These are phyloP conservation scores for Acipenser ruthenus DNA, from an alignment of 2,797 vertebrate species.

Conservation along the genomic window DNA sequence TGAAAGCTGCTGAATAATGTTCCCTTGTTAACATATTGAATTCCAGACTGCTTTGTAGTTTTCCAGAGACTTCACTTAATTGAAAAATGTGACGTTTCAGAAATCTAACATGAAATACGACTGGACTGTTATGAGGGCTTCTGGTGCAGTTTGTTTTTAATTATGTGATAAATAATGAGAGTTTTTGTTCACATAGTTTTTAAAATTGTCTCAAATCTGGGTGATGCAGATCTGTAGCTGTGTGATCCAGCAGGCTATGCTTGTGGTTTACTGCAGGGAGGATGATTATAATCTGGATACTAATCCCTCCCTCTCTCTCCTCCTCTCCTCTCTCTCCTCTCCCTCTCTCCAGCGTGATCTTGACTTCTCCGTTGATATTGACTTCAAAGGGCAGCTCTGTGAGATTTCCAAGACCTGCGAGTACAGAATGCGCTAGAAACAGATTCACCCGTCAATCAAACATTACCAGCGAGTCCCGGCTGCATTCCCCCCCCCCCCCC, in stretches of 20 bases:
- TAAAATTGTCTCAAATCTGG: not conserved
- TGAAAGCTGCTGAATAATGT: too few species aligned
- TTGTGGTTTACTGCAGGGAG: not conserved
- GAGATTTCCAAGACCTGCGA: slow-evolving; percentile 87
- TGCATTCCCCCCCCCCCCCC: not conserved
- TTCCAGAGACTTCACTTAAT: too few species aligned
- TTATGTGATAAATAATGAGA: too few species aligned
- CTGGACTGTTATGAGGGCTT: too few species aligned
- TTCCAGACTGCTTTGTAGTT: too few species aligned
- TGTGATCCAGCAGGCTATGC: not conserved
- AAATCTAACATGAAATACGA: too few species aligned
- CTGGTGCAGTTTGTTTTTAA: too few species aligned
- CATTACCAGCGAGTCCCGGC: not conserved
- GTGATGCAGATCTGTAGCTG: not conserved
- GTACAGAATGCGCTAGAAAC: slow-evolving; percentile 83
- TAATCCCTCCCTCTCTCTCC: rapidly evolving
- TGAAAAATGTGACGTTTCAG: too few species aligned
- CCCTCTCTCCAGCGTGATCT: slow-evolving; percentile 68
- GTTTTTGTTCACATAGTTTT: not conserved
- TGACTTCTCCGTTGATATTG: slow-evolving; percentile 86
- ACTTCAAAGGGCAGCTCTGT: slow-evolving; percentile 90
- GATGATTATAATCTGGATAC: not conserved
- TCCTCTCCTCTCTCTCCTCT: too few species aligned
- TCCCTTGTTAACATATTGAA: too few species aligned
- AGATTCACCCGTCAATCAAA: not conserved